Evolutionary conservation across 2,888 invertebrate species (phyloP).

Genomic region (Dexiosoma caninum): DNA sequence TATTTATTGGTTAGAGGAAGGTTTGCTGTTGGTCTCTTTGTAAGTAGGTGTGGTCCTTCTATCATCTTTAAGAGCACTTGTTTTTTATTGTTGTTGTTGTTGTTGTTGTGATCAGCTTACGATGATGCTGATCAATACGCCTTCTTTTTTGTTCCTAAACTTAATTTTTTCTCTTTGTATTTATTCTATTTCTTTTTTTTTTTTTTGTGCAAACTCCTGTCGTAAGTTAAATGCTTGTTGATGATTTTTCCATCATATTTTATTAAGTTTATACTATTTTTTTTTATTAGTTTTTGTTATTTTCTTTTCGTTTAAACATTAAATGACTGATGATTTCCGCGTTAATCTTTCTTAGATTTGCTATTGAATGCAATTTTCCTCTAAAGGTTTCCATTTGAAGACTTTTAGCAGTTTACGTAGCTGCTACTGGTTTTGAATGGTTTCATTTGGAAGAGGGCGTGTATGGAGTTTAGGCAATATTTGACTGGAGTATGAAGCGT

Average conservation of each 20-base stretch:
- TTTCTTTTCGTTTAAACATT: conserved; percentile 26
- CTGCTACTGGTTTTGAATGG: conserved; percentile 58
- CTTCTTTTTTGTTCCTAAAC: conserved; percentile 35
- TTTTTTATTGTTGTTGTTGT: conserved; percentile 39
- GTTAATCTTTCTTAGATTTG: conserved; percentile 52
- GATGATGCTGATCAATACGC: conserved; percentile 52
- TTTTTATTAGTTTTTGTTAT: conserved; percentile 11
- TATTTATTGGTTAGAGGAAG: conserved; percentile 15
- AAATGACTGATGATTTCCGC: conserved; percentile 63
- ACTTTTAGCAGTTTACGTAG: conserved; percentile 14
- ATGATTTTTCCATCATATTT: conserved; percentile 41
- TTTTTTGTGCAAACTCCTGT: conserved; percentile 45
- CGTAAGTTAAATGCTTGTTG: conserved; percentile 61
- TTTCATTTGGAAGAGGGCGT: conserved; percentile 51
- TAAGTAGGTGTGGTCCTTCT: conserved; percentile 61
- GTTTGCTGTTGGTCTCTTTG: conserved; percentile 11
- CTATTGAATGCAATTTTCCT: conserved; percentile 58
- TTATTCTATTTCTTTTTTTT: not conserved
- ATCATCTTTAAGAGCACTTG: conserved; percentile 63
- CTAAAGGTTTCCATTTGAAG: conserved; percentile 44
- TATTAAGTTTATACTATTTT: too few relatives aligned
- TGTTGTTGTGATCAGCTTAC: conserved; percentile 46
- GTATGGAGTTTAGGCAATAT: conserved; percentile 55
- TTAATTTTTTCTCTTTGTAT: not conserved
- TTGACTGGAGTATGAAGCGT: conserved; percentile 8